Percentiles rank a stretch among this genome's conserved stretches.
These are phyloP conservation scores for Gastrophysa polygoni DNA, from an alignment of 2,888 invertebrate species.

Conservation along the genomic window DNA sequence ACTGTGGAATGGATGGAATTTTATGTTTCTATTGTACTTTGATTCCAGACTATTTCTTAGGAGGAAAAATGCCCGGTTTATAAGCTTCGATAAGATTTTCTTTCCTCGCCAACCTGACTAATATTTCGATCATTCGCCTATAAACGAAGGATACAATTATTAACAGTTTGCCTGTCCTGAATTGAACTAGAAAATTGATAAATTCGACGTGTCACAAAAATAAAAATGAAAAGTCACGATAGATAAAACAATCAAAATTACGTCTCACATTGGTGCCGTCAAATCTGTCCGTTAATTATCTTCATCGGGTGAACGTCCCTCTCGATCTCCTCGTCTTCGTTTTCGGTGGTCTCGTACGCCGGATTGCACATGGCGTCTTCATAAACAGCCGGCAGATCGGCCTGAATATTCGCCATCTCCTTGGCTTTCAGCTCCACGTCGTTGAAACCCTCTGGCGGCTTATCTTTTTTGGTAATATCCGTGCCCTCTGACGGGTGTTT, in stretches of 20 bases:
- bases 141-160: too few species aligned
- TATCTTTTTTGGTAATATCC: conserved; percentile 66
- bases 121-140: too few species aligned
- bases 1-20: neutral
- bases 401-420: conserved; percentile 33
- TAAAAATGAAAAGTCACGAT: too few species aligned
- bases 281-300: conserved; percentile 22
- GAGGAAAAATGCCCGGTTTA: too few species aligned
- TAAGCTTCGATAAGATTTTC: too few species aligned
- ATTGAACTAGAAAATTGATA: too few species aligned
- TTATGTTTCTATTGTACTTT: neutral
- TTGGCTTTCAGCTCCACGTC: conserved; percentile 43
- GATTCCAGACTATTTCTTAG: too few species aligned
- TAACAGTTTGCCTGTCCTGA: too few species aligned
- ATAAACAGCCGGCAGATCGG: conserved; percentile 45
- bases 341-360: conserved; percentile 51
- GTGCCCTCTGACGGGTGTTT: conserved; percentile 63
- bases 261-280: neutral
- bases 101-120: too few species aligned
- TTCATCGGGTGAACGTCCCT: conserved; percentile 11
- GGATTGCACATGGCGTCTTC: conserved; percentile 52
- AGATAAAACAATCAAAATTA: neutral
- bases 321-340: conserved; percentile 25
- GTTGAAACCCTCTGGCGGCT: conserved; percentile 34
- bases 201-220: too few species aligned